These are phyloP conservation scores for Labroides dimidiatus DNA, from an alignment of 2,797 vertebrate genomes.

Conservation along the genomic window DNA sequence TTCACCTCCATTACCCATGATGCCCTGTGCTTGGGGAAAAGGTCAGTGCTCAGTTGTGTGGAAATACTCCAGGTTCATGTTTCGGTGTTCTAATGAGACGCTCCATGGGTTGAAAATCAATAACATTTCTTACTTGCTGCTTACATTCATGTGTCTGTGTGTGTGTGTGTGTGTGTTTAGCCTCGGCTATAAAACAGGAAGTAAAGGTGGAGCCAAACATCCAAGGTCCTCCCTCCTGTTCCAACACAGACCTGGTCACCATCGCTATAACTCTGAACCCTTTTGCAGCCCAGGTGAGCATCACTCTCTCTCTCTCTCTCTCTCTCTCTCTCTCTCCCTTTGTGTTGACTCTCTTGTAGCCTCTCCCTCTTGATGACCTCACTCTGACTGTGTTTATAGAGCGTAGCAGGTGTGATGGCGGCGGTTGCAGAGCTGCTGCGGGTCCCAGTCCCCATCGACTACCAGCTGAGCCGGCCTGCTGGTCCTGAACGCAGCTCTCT, in stretches of 20 bases:
- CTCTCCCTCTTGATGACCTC: slow-evolving; percentile 3
- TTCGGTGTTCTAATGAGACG: too few relatives aligned
- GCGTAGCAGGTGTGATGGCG: slow-evolving; percentile 90
- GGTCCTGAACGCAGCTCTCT: slow-evolving; percentile 74
- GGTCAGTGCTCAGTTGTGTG: slow-evolving; percentile 74
- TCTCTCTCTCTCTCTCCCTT: too few relatives aligned
- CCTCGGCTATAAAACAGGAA: slow-evolving; percentile 89
- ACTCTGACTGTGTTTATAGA: slow-evolving; percentile 76
- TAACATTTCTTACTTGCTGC: too few relatives aligned
- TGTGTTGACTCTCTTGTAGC: background rate
- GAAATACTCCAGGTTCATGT: too few relatives aligned
- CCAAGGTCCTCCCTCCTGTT: slow-evolving; percentile 87
- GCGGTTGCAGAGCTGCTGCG: slow-evolving; percentile 91
- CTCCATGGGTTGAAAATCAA: too few relatives aligned
- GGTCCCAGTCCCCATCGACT: slow-evolving; percentile 87
- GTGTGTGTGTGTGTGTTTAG: slow-evolving; percentile 72
- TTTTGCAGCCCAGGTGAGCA: slow-evolving; percentile 91
- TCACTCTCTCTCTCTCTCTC: background rate
- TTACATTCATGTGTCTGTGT: too few relatives aligned
- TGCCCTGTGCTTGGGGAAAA: slow-evolving; percentile 90
- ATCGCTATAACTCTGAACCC: slow-evolving; percentile 95
- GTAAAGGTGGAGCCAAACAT: slow-evolving; percentile 90
- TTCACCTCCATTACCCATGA: slow-evolving; percentile 92
- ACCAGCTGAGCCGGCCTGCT: slow-evolving; percentile 58
- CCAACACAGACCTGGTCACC: slow-evolving; percentile 92